Evolutionary conservation across 2,113 vertebrate species (phyloP).

Genomic region (Aspidoscelis tigris): DNA sequence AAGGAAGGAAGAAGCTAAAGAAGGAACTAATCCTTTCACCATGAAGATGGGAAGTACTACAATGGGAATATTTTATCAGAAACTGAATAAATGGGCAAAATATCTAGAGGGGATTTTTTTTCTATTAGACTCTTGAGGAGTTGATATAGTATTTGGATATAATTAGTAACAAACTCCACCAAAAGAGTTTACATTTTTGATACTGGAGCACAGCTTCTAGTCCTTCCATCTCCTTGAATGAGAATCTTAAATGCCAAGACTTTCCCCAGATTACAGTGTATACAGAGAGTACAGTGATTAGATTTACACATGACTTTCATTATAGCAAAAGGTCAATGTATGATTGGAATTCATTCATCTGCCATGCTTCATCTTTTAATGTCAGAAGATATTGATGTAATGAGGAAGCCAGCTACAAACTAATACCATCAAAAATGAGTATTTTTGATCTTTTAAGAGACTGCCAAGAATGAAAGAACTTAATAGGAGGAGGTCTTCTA

Average conservation of each 20-base stretch:
- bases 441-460: conserved; percentile 14
- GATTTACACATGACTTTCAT: conserved; percentile 10
- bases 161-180: conserved; percentile 5
- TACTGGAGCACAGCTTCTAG: background rate
- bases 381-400: conserved; percentile 14
- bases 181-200: background rate
- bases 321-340: background rate
- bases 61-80: background rate
- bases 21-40: background rate
- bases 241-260: conserved; percentile 12
- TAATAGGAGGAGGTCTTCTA: conserved; percentile 8
- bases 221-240: background rate
- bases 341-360: conserved; percentile 30
- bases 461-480: background rate
- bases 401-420: background rate
- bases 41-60: background rate
- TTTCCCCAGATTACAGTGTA: background rate
- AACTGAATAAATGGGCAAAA: background rate
- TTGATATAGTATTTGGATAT: background rate
- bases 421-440: conserved; percentile 16
- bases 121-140: background rate
- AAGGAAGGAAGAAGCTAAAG: background rate
- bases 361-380: background rate
- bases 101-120: background rate
- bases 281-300: conserved; percentile 21